Evolutionary conservation across 2,888 invertebrate genomes (phyloP), one percentile per base, ranked within the genome.

Genomic region (Acleris emargana): DNA sequence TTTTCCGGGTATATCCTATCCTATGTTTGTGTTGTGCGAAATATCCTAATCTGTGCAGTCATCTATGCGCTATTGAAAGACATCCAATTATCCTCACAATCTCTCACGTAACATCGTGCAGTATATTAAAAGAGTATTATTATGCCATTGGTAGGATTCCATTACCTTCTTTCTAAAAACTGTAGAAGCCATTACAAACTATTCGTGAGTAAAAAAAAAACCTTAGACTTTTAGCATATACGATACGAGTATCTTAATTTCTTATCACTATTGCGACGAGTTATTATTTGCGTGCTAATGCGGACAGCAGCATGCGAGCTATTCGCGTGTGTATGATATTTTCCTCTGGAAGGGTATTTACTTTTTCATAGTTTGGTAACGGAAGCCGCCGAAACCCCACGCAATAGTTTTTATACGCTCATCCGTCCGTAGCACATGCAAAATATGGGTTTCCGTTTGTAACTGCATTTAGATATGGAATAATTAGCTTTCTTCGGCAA

Each of bases 321-420:
- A 55, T 60, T 59, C 28, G 49, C 53, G 20, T 51, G 64, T 45
- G n/a, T 32, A 32, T 52, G 18, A 45, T 58, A 25, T 57, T 47
- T 25, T 47, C 7, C 17, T 32, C 18, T 16, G 45, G 45, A 49
- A 49, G 58, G 53, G 42, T 32, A 42, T 42, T 60, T 25, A 25
- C 25, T 25, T 64, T 51, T 25, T 47, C n/a, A 11, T 20, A 22
- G 17, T 45, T 20, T 16, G 47, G 50, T 13, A 61, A 55, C 45
- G 66, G 61, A 61, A 66, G 50, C 52, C 18, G n/a, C 51, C 45
- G 57, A 66, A 61, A 61, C 60, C 66, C 60, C 66, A 52, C 61
- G 61, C 61, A 42, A 47, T 52, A 51, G 42, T 64, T 61, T 66
- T 66, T 60, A 51, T 25, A 45, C 18, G 47, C 51, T 52, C 38